Evolutionary conservation across 2,113 vertebrate genomes (phyloP).

Genomic region (Daboia siamensis): DNA sequence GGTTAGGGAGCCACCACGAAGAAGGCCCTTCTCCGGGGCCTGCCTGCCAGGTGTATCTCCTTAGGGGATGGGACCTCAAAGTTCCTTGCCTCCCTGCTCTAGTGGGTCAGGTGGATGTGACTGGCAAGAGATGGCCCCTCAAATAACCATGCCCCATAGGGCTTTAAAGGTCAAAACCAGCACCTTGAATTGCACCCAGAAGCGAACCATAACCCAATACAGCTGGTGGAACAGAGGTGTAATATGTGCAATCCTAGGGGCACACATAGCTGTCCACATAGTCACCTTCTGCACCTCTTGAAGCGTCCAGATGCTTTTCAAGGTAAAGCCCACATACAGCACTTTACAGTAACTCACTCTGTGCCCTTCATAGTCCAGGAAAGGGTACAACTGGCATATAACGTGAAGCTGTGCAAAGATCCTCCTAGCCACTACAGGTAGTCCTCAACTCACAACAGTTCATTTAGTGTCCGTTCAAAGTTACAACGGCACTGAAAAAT

Average conservation of each 20-base stretch:
- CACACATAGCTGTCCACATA: neutral
- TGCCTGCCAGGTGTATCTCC: no score
- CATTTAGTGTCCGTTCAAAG: no score
- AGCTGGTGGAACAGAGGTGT: neutral
- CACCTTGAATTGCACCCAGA: neutral
- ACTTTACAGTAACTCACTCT: neutral
- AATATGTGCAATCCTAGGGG: neutral
- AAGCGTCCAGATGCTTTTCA: neutral
- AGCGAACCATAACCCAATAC: neutral
- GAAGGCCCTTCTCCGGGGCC: no score
- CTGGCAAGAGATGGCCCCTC: neutral
- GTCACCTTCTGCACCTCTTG: neutral
- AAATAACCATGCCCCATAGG: neutral
- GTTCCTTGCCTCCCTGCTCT: no score
- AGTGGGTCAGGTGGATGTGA: no score
- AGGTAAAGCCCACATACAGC: neutral
- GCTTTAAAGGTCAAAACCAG: neutral
- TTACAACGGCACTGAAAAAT: no score
- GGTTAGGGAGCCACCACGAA: no score
- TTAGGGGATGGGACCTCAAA: no score
- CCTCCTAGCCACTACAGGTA: neutral
- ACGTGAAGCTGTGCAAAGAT: neutral
- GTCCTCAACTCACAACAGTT: no score
- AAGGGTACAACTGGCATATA: neutral
- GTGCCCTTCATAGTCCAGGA: neutral